Evolutionary conservation across 2,113 vertebrate species (phyloP), one percentile per base, ranked within the genome.

Genomic region (Furnarius figulus): DNA sequence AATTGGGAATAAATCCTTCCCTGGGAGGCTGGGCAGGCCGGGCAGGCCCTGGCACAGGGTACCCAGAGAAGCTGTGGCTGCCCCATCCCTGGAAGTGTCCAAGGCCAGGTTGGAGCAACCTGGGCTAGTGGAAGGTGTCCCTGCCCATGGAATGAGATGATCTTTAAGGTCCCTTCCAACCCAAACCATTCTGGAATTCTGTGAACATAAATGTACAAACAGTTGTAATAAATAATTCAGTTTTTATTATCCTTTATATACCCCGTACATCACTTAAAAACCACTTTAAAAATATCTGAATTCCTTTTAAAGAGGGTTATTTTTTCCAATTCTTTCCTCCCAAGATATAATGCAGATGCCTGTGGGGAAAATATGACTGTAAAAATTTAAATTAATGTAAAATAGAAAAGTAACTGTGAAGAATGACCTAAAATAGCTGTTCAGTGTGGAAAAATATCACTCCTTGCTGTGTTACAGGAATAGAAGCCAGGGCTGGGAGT

Each of bases 361-460:
- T 90, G 76, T 63, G 80, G 93, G 87, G 62, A 86, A 94, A 89
- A 93, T 50, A 81, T 12, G 80, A 65, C 92, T 77, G 67, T 77
- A 70, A 88, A 93, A 92, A 94, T 95, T 70, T 66, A 88, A 93
- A 93, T 95, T 44, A 78, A 89, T 92, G 94, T 95, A 68, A 95
- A 95, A 95, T 92, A 37, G 33, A 85, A 77, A 90, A 95, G 85
- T 66, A 86, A 42, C 83, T 92, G 91, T 96, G 93, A 96, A 89
- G 80, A 95, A 92, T 81, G 66, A 85, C 80, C 84, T 94, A 72
- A 94, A 96, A 95, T 89, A 95, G 77, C 73, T 92, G 89, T 89
- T 59, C 47, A 75, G 75, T 25, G 53, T 88, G 70, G 73, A 95
- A 96, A 92, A 95, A 79, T 78, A 84, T 12, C 89, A 30, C 35